These are phyloP conservation scores for Hozukius guyotensis DNA, from an alignment of 2,797 vertebrate genomes.

Conservation along the genomic window DNA sequence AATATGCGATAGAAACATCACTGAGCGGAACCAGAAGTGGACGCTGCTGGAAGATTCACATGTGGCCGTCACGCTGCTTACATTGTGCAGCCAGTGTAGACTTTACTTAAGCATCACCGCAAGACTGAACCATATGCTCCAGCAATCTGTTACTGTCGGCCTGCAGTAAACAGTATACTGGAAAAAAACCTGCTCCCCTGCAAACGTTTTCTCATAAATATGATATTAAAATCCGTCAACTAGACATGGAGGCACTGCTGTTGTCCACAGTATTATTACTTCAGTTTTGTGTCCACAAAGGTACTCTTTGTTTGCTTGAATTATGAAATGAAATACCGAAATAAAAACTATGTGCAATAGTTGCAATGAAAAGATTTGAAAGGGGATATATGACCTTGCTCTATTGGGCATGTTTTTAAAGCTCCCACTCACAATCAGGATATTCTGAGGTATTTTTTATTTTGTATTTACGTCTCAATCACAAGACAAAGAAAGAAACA, in stretches of 20 bases:
- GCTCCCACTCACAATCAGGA: background rate
- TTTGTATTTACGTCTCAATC: background rate
- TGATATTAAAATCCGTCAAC: background rate
- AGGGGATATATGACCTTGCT: background rate
- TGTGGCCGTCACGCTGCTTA: conserved; percentile 17
- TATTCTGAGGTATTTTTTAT: background rate
- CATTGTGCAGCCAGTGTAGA: conserved; percentile 10
- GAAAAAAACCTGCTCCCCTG: background rate
- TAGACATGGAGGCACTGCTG: background rate
- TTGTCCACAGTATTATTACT: background rate
- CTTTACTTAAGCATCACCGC: conserved; percentile 23
- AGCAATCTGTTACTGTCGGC: conserved; percentile 41
- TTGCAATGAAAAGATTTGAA: background rate
- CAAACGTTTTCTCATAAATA: conserved; percentile 2
- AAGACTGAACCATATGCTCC: conserved; percentile 50
- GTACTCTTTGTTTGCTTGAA: background rate
- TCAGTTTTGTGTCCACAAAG: background rate
- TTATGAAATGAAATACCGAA: background rate
- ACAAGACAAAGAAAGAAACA: background rate
- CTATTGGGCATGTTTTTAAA: background rate
- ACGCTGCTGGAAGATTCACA: background rate
- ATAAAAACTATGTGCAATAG: background rate
- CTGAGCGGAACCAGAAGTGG: background rate
- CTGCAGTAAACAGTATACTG: background rate
- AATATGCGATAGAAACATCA: background rate